These are phyloP conservation scores for Anthophora plumipes DNA, from an alignment of 2,888 invertebrate species.

Conservation along the genomic window DNA sequence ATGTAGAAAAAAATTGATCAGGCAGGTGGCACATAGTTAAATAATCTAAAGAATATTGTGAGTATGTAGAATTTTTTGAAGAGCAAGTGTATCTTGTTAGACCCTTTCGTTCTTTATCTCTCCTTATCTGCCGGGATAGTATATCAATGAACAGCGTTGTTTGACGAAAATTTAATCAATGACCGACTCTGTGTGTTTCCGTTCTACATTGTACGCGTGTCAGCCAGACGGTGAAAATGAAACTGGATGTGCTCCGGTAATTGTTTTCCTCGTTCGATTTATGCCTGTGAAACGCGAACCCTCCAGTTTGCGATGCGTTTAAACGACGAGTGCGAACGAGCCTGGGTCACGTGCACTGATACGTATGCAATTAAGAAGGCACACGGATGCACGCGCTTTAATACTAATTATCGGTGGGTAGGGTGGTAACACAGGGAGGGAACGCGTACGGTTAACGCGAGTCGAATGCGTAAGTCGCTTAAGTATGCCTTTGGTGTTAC, in stretches of 20 bases:
- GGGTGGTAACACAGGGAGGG: neutral
- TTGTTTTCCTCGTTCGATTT: neutral
- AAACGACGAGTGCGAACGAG: neutral
- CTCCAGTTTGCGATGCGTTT: neutral
- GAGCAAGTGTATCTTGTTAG: too few species aligned
- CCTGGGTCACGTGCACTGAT: constrained; percentile 31
- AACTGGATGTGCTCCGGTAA: neutral
- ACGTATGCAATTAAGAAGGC: constrained; percentile 42
- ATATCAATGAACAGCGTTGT: constrained; percentile 53
- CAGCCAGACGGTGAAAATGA: constrained; percentile 1
- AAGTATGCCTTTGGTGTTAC: constrained; percentile 6
- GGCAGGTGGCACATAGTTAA: too few species aligned
- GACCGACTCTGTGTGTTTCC: constrained; percentile 29
- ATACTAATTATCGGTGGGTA: constrained; percentile 46
- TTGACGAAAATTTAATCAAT: constrained; percentile 57
- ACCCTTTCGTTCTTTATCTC: constrained; percentile 45
- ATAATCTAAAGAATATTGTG: too few species aligned
- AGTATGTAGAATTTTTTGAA: too few species aligned
- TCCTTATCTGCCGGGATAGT: constrained; percentile 47
- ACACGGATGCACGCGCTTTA: constrained; percentile 42
- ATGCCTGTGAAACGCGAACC: neutral
- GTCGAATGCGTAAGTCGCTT: constrained; percentile 11
- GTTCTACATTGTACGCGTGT: constrained; percentile 4
- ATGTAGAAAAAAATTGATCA: too few species aligned
- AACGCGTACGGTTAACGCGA: neutral